Base-by-base conservation (phyloP, 92 coral and sea anemone species). In the Hydrozoanthus gracilis region DNA sequence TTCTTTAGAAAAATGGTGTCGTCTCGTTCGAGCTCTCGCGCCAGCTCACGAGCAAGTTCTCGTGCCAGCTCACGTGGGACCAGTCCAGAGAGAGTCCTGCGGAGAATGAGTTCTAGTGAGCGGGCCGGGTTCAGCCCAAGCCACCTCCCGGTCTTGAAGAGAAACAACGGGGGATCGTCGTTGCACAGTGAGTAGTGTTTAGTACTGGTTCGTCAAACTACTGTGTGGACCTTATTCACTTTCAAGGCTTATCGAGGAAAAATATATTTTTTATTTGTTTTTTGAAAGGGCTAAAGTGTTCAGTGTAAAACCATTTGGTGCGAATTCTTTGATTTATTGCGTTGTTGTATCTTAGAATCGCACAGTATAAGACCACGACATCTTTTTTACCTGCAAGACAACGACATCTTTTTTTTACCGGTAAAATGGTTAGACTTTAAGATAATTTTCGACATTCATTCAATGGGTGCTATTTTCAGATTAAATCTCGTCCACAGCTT, bases 11-110 rank as follows among this genome's bases (percentile, higher is more conserved):
- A 80, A 18, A 64, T 74, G 20, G 89, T 79, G 5, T 89, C 92
- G 45, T 96, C 99, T 74, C 98, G 96, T 48, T 94, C 94, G 8
- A 92, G 94, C 12, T 89, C 92, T 58, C 92, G 92, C 13, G 87
- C 92, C 79, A 94, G 98, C 75, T 96, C 99, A 12, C 97, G 98
- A 39, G 95, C 96, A 20, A 96, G 99, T 69, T 94, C 98, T 52
- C 98, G 98, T 78, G 92, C 95, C 20, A 92, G 95, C 65, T 92
- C 95, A 6, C 98, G 98, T 45, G 98, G 94, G 52, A 78, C 94
- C 88, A 96, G 99, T 79, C 99, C 99, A 56, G 96, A 95, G 27
- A 89, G 98, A 62, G 73, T 73, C 65, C 65, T 70, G 67, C 68
- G 89, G 68, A 93, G 90, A 75, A 87, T 93, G 85, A 89, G 97